Base-by-base conservation (phyloP, 2,797 vertebrate species). In the Cirrhinus molitorella region DNA sequence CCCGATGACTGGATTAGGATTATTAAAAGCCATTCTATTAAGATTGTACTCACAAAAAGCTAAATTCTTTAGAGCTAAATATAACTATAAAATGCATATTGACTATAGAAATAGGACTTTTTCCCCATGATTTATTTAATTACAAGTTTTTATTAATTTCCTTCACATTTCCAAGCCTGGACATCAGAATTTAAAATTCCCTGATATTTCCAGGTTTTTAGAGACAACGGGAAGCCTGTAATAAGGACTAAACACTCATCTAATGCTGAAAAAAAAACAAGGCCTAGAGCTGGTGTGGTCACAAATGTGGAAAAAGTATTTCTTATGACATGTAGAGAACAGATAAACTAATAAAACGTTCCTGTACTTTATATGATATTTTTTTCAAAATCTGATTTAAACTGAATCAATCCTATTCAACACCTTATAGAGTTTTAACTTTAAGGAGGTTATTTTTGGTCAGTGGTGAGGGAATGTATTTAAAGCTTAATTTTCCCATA, bases 301-400 rank as follows among this genome's bases (percentile, higher is more conserved):
- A 55, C 43, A 6, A 59, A 45, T 9, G 1, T 19, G n/a, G 23
- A 5, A 25, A 14, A 43, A 57, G 5, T 3, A n/a, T n/a, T 1
- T 17, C 63, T 40, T 25, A 37, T 14, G 53, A 43, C 1, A 37
- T 71, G 23, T 16, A 71, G 25, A 34, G 14, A 59, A 71, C 23
- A 70, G n/a, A 80, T 31, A 31, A 63, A 31, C 5, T 63, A 63
- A 80, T 55, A 68, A 28, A 80, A 49, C 13, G 63, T 49, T 78
- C 40, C 66, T 59, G 47, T n/a, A 16, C 8, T 53, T 45, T 10
- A 28, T 28, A 37, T 37, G 7, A 37, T 37, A 37, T 37, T 40
- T 40, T 40, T 40, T 40, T 40, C 37, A 25, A 31, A 49, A 31
- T 37, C 23, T 10, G 10, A 2, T n/a, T 23, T 40, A 7, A 55